These are phyloP conservation scores for Gastrophryne carolinensis DNA, from an alignment of 2,797 vertebrate genomes.

Conservation along the genomic window DNA sequence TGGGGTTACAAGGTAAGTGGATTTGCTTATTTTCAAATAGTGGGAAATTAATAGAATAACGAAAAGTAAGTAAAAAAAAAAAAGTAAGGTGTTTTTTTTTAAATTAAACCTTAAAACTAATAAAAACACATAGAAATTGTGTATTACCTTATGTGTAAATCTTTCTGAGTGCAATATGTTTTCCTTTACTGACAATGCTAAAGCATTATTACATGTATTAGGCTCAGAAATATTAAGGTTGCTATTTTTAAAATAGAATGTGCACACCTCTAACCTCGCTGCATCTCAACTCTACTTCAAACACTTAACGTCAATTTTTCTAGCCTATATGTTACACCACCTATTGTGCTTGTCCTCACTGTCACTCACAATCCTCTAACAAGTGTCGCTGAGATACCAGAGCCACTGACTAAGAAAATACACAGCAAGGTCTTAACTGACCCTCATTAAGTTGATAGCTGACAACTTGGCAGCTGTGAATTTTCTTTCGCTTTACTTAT, in stretches of 20 bases:
- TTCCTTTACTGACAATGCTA: background rate
- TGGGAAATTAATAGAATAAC: too few species aligned
- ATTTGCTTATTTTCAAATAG: too few species aligned
- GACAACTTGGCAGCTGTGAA: slow-evolving; percentile 23
- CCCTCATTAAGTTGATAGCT: slow-evolving; percentile 40
- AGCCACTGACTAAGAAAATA: slow-evolving; percentile 17
- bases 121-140: too few species aligned
- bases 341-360: slow-evolving; percentile 14
- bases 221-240: background rate
- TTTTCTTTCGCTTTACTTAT: slow-evolving; percentile 23
- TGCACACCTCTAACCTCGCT: background rate
- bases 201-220: background rate
- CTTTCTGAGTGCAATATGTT: background rate
- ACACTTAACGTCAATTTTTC: background rate
- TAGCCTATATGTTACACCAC: background rate
- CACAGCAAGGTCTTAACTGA: slow-evolving; percentile 27
- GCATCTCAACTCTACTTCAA: background rate
- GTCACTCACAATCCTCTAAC: slow-evolving; percentile 24
- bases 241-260: background rate
- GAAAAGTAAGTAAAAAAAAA: too few species aligned
- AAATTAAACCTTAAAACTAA: too few species aligned
- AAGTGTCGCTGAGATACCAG: slow-evolving; percentile 5
- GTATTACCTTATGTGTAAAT: too few species aligned
- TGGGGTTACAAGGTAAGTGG: too few species aligned
- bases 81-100: too few species aligned